Base-by-base conservation (phyloP, 1,140 invertebrate genomes). In the Zaprionus ghesquierei region DNA sequence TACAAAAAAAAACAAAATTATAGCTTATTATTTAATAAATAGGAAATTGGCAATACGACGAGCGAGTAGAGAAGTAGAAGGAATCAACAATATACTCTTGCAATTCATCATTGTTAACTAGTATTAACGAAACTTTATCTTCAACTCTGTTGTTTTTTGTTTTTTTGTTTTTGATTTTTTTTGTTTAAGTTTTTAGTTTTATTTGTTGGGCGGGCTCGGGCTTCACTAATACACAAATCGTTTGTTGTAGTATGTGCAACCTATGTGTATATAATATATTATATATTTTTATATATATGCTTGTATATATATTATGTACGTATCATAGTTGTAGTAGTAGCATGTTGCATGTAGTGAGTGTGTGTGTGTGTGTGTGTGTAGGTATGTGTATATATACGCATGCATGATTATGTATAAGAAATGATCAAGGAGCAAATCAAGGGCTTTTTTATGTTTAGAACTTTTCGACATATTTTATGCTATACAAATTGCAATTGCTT, bases 41-140 rank as follows among this genome's bases (percentile, higher is more conserved):
- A 86, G 69, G 81, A 79, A 91, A 85, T 91, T 91, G 89, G 89
- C 89, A 91, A 90, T 90, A 79, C 60, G 89, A 90, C 58, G 89
- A 89, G 89, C 85, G 89, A 91, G 89, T 77, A 84, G 89, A 91
- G 89, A 77, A 86, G 62, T 77, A 79, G 75, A 77, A 82, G 65
- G 72, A 87, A 79, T 87, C 68, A 77, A 89, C 76, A 86, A 82
- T 53, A 86, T 79, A 75, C 61, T 81, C 58, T 62, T 74, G 55
- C 33, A 68, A 76, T 69, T 61, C 54, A 59, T 62, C 33, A 22
- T 41, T 46, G 27, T 69, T 60, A 22, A 50, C 50, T 41, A 35
- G 33, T 35, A 61, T 65, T 55, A 49, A 38, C 51, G 41, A 18
- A n/a, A 20, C 25, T 38, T 38, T 54, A 35, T 58, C 44, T 62